Percentiles rank a stretch among this genome's conserved stretches.
Conservation (phyloP, 2,113 vertebrate species). For the Mustela nigripes region DNA sequence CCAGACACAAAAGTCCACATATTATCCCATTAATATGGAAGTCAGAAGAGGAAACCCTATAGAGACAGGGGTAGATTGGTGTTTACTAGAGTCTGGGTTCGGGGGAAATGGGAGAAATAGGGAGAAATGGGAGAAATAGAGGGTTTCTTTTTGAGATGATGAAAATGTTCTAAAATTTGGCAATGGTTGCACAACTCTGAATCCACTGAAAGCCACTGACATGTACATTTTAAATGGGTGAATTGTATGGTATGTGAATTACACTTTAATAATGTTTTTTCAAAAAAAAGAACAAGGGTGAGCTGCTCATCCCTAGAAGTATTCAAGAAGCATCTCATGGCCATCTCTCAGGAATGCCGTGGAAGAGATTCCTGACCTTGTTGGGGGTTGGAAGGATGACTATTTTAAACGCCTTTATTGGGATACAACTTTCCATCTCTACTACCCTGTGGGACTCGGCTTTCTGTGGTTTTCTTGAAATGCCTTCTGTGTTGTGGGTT, state of each 20-base stretch:
- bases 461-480: not conserved
- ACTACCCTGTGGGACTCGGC: not conserved
- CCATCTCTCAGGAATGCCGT: not conserved
- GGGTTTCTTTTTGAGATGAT: not conserved
- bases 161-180: not conserved
- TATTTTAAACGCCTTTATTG: not conserved
- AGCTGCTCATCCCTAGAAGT: not conserved
- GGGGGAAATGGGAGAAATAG: rapidly evolving
- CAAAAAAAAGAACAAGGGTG: not conserved
- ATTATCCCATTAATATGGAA: not conserved
- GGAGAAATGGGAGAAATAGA: not conserved
- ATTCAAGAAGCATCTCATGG: not conserved
- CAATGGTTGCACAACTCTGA: not conserved
- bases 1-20: not conserved
- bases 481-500: not conserved
- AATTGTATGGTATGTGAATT: not conserved
- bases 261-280: not conserved
- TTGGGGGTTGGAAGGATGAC: too few species aligned
- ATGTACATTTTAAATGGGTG: not conserved
- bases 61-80: not conserved
- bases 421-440: not conserved
- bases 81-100: not conserved
- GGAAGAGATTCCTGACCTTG: not conserved
- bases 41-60: not conserved
- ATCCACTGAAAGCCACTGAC: not conserved